Base-by-base conservation (phyloP, 2,888 invertebrate species). In the Eilema griseolum region DNA sequence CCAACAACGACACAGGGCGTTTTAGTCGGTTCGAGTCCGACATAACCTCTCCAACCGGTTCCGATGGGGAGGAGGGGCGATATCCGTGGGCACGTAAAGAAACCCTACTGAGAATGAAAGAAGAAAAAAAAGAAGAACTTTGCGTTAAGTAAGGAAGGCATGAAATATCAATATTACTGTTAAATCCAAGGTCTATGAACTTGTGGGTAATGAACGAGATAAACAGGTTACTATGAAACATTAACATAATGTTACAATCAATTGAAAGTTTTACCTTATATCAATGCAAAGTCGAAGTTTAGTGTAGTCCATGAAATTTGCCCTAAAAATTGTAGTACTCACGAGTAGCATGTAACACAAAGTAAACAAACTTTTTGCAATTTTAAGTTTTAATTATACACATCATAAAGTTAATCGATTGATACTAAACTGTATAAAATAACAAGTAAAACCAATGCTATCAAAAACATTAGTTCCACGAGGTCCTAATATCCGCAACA, bases 321-420 rank as follows among this genome's bases (percentile, higher is more conserved):
- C 20, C 5, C 20, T 20, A 23, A 33, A 33, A 31, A n/a, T 4
- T 52, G 2, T 52, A 33, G 28, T 61, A 12, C 33, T 37, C 0
- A 2, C n/a, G 52, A 20, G 16, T 52, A n/a, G n/a, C n/a, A 52
- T n/a, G 20, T 20, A 46, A 46, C 57, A 61, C 14, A n/a, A 74
- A 78, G 72, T 81, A 71, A 73, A 73, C 72, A 78, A 74, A 74
- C 46, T 64, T 72, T 24, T 33, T 73, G 24, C 12, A 33, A n/a
- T 69, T 66, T 24, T 37, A 41, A 76, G 70, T 88, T 89, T 85
- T 89, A 91, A 92, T 93, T 90, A 90, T 88, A 93, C 90, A 89
- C 88, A 86, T 89, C 90, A 87, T 93, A 91, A 94, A 93, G 89
- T 87, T 90, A 92, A 93, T 94, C 91, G 89, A 85, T 87, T 87